These are phyloP conservation scores for Pachliopta kotzebuea DNA, from an alignment of 2,888 invertebrate genomes.

Conservation along the genomic window DNA sequence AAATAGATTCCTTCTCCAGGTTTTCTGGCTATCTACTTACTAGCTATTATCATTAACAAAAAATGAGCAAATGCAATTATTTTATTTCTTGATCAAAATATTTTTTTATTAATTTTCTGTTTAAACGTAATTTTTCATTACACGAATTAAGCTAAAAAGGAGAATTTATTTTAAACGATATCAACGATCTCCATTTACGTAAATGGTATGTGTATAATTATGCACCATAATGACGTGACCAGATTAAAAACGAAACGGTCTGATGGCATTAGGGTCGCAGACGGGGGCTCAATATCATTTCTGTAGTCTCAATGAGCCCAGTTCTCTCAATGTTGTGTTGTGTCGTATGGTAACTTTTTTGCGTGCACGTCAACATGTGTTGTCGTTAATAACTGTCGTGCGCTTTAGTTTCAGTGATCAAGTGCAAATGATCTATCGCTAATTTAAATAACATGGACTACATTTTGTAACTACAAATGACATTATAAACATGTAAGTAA, in stretches of 20 bases:
- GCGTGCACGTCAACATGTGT: constrained; percentile 42
- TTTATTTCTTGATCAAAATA: no score
- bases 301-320: constrained; percentile 62
- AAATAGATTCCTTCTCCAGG: no score
- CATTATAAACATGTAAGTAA: neutral
- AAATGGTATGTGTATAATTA: constrained; percentile 16
- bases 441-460: constrained; percentile 17
- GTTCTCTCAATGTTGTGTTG: constrained; percentile 43
- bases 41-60: no score
- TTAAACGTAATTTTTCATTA: no score
- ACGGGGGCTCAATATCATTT: constrained; percentile 51
- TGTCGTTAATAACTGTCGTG: constrained; percentile 28
- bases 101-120: no score
- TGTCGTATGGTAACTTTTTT: constrained; percentile 49
- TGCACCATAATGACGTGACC: constrained; percentile 57
- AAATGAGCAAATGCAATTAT: no score
- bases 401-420: constrained; percentile 21
- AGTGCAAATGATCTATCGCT: constrained; percentile 15
- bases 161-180: constrained; percentile 5
- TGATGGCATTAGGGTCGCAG: constrained; percentile 70
- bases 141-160: neutral
- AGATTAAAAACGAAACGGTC: constrained; percentile 68
- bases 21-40: no score
- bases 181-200: constrained; percentile 13
- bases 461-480: neutral